Evolutionary conservation across 2,888 invertebrate species (phyloP).

Genomic region (Chrysomela aeneicollis): DNA sequence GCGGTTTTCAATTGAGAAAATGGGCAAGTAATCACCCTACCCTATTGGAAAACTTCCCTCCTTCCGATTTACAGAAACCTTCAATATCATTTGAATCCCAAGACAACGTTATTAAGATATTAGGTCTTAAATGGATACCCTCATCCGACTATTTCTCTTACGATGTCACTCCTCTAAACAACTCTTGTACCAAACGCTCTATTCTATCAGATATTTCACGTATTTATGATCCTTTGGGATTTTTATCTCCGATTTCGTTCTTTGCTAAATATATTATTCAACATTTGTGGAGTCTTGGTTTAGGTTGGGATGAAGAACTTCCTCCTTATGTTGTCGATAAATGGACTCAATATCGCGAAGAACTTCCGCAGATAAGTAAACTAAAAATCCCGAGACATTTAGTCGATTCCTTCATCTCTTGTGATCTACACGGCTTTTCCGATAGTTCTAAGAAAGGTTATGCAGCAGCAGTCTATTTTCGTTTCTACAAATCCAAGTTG

Average conservation of each 20-base stretch:
- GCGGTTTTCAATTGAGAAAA: neutral
- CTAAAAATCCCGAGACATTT: too few species aligned
- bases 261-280: conserved; percentile 29
- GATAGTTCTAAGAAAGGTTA: conserved; percentile 30
- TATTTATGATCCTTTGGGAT: conserved; percentile 20
- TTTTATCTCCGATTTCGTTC: conserved; percentile 14
- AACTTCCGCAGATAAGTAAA: too few species aligned
- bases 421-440: conserved; percentile 29
- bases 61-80: neutral
- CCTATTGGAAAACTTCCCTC: neutral
- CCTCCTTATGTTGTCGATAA: neutral
- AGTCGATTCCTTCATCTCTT: too few species aligned
- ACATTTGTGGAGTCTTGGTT: conserved; percentile 20
- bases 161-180: neutral
- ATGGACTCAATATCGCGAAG: too few species aligned
- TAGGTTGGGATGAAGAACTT: conserved; percentile 30
- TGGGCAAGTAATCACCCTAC: neutral
- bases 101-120: neutral
- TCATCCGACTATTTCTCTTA: neutral
- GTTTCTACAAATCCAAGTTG: conserved; percentile 2
- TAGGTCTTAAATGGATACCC: neutral
- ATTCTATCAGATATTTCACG: conserved; percentile 14
- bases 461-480: conserved; percentile 33
- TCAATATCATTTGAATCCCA: neutral
- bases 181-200: conserved; percentile 11